Evolutionary conservation across 2,113 vertebrate species (phyloP), one percentile per base, ranked within the genome.

Genomic region (Dolichallabes microphthalmus): DNA sequence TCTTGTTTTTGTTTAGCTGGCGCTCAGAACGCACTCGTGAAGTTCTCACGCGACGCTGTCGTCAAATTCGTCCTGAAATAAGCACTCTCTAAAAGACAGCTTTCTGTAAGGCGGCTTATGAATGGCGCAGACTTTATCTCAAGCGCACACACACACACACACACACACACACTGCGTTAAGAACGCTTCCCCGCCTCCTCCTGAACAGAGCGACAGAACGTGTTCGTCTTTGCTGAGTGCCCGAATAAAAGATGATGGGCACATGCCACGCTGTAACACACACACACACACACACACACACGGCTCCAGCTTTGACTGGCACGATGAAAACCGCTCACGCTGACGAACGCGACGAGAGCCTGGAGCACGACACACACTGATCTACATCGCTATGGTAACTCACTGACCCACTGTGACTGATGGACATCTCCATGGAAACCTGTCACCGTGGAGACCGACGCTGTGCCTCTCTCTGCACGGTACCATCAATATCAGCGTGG

Each of bases 391-490:
- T 86, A 90, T 63, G 86, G 82, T 90, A 91, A 91, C 91, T 90
- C 91, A 66, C 92, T 87, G 91, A 91, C 91, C 87, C 81, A 74
- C 88, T 87, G 90, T 90, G 90, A 93, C 91, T 92, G 93, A 94
- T 92, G 90, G 92, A 93, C 91, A 89, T 93, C 92, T 93, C 93
- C 92, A 92, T 91, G 93, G 94, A 91, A 90, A 92, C 92, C 89
- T 87, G 91, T 92, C 93, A 91, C 90, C 82, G 79, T 89, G 90
- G 92, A 89, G 86, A 89, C 92, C 89, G 91, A 93, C 92, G 92
- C 93, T 27, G 55, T 50, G 93, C 92, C 91, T 93, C 84, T 86
- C 84, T 81, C 90, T 69, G 90, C 63, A 75, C 82, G 30, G 52
- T 66, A 86, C 85, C 93, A 84, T 75, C 88, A 58, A 83, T 89